These are phyloP conservation scores for Lipophrys pholis DNA, from an alignment of 2,113 vertebrate species.

Conservation along the genomic window DNA sequence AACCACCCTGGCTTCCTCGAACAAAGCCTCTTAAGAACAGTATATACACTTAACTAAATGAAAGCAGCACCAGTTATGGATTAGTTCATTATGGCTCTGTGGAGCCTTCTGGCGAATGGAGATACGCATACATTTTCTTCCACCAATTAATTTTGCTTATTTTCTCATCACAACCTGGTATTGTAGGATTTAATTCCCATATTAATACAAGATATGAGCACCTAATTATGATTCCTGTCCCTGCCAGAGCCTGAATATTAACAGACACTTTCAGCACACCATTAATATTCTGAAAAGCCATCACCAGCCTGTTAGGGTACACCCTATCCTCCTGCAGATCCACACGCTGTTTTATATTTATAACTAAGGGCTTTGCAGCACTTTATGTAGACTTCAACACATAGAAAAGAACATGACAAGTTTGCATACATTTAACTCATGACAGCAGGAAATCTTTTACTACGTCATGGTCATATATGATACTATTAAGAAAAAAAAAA, in stretches of 20 bases:
- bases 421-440: slow-evolving; percentile 25
- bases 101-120: slow-evolving; percentile 10
- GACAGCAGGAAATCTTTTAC: slow-evolving; percentile 22
- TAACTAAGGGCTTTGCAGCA: slow-evolving; percentile 48
- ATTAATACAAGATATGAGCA: slow-evolving; percentile 27
- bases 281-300: slow-evolving; percentile 44
- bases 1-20: slow-evolving; percentile 23
- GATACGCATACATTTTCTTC: background rate
- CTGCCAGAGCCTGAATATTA: slow-evolving; percentile 33
- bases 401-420: background rate
- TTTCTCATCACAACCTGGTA: slow-evolving; percentile 17
- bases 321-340: slow-evolving; percentile 27
- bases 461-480: slow-evolving; percentile 4
- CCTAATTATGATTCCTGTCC: slow-evolving; percentile 40
- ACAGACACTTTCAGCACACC: slow-evolving; percentile 23
- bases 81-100: slow-evolving; percentile 20
- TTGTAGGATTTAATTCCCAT: slow-evolving; percentile 20
- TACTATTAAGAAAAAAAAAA: slow-evolving; percentile 23
- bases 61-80: slow-evolving; percentile 49
- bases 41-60: slow-evolving; percentile 47
- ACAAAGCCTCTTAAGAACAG: slow-evolving; percentile 37
- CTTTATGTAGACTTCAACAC: slow-evolving; percentile 38
- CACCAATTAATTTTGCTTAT: slow-evolving; percentile 14
- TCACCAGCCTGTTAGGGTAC: slow-evolving; percentile 30
- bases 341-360: slow-evolving; percentile 61